phyloP scores from a whole-genome alignment of 2,113 vertebrate species.

The Salvelinus fontinalis region DNA sequence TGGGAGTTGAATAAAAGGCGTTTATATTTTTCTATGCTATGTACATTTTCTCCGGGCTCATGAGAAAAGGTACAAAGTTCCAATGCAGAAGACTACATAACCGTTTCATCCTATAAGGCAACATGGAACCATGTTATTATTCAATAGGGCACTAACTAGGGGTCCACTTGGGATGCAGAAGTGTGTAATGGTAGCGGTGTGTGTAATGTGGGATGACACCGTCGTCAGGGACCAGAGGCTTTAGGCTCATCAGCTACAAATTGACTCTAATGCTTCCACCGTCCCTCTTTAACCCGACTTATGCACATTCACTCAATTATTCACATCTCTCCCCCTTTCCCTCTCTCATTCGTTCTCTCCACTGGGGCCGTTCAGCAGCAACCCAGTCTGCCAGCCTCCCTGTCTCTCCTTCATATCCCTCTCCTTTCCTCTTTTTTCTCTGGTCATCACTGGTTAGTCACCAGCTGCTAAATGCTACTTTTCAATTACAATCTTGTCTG shows the following conservation, averaged over 20 bases:
- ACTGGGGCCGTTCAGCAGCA: background rate
- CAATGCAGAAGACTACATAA: no score
- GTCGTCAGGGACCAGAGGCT: background rate
- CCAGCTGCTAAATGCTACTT: constrained; percentile 19
- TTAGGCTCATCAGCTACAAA: constrained; percentile 32
- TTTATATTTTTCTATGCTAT: no score
- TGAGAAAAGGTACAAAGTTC: no score
- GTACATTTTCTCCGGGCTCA: no score
- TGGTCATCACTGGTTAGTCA: constrained; percentile 34
- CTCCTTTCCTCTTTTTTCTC: background rate
- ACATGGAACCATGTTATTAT: no score
- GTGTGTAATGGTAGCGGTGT: background rate
- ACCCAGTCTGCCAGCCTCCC: background rate
- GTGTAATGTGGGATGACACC: constrained; percentile 37
- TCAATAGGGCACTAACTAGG: no score
- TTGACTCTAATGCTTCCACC: constrained; percentile 39
- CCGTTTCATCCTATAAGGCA: no score
- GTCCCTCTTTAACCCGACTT: constrained; percentile 11
- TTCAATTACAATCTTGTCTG: constrained; percentile 22
- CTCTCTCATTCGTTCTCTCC: constrained; percentile 5
- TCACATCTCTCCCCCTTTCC: constrained; percentile 2
- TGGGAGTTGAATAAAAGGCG: no score
- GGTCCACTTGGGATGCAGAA: no score
- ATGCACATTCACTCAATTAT: constrained; percentile 40
- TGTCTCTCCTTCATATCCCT: background rate